Conservation (phyloP, 2,888 invertebrate genomes). For the Synanthedon vespiformis region DNA sequence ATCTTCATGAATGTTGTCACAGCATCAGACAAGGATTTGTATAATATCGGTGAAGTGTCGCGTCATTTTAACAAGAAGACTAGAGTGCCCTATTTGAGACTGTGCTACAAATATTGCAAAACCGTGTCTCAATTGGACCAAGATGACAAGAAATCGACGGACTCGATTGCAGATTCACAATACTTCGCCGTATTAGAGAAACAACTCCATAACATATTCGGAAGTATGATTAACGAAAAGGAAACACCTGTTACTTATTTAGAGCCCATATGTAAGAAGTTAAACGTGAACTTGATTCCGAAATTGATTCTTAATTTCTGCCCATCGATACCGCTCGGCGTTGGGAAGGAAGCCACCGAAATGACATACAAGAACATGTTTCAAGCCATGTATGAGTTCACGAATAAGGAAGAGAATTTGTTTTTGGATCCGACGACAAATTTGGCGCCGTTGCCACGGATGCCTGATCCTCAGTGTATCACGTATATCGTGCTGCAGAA, state of each 20-base stretch:
- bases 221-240: conserved; percentile 76
- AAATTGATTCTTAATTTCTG: conserved; percentile 80
- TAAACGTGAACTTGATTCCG: conserved; percentile 80
- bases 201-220: conserved; percentile 72
- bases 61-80: conserved; percentile 45
- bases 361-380: conserved; percentile 46
- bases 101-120: conserved; percentile 71
- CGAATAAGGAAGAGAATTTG: conserved; percentile 57
- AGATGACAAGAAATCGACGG: conserved; percentile 33
- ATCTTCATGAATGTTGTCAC: conserved; percentile 63
- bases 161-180: conserved; percentile 30
- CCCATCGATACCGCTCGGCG: conserved; percentile 70
- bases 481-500: conserved; percentile 75
- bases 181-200: conserved; percentile 67
- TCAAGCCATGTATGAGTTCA: conserved; percentile 52
- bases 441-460: conserved; percentile 48
- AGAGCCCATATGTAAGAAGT: conserved; percentile 75
- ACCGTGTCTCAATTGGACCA: conserved; percentile 64
- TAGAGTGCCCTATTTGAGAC: conserved; percentile 59
- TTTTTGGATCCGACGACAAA: conserved; percentile 56
- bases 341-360: conserved; percentile 45
- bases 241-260: conserved; percentile 76
- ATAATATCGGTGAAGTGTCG: conserved; percentile 48
- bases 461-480: conserved; percentile 67
- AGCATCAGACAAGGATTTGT: conserved; percentile 58